Conservation (phyloP, 2,888 invertebrate species). For the Clusia tigrina region DNA sequence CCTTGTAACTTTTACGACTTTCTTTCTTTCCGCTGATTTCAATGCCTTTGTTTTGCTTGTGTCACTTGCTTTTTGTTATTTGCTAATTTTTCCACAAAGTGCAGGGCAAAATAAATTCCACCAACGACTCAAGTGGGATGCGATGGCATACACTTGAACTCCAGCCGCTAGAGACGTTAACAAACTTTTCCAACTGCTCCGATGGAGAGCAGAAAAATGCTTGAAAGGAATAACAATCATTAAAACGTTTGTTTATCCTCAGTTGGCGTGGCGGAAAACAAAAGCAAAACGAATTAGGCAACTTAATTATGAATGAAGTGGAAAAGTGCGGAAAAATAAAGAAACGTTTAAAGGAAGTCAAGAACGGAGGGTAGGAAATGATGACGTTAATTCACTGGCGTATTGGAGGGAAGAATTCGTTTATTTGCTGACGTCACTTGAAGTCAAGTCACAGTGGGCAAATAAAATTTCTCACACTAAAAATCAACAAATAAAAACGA, state of each 20-base stretch:
- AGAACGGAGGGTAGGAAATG: slow-evolving; percentile 20
- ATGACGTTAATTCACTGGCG: slow-evolving; percentile 31
- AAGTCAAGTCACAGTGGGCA: slow-evolving; percentile 16
- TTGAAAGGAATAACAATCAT: slow-evolving; percentile 55
- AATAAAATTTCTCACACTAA: too few relatives aligned
- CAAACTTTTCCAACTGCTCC: slow-evolving; percentile 11
- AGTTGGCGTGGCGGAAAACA: slow-evolving; percentile 36
- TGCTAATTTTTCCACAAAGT: slow-evolving; percentile 28
- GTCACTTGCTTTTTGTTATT: slow-evolving; percentile 15
- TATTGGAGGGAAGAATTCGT: not conserved
- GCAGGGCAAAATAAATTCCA: not conserved
- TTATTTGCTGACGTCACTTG: slow-evolving; percentile 14
- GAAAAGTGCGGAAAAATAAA: slow-evolving; percentile 19
- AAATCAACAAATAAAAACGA: too few relatives aligned
- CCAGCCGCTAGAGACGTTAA: slow-evolving; percentile 16
- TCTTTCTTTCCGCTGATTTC: not conserved
- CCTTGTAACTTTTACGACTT: slow-evolving; percentile 13
- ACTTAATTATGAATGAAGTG: slow-evolving; percentile 57
- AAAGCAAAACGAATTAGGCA: slow-evolving; percentile 58
- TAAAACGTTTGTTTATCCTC: slow-evolving; percentile 45
- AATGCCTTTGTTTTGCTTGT: not conserved
- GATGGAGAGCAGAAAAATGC: slow-evolving; percentile 40
- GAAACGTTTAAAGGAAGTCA: slow-evolving; percentile 20
- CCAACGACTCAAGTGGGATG: slow-evolving; percentile 7
- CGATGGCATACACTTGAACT: slow-evolving; percentile 41